Conservation (phyloP, 2,113 vertebrate species). For the Nothoprocta pentlandii region DNA sequence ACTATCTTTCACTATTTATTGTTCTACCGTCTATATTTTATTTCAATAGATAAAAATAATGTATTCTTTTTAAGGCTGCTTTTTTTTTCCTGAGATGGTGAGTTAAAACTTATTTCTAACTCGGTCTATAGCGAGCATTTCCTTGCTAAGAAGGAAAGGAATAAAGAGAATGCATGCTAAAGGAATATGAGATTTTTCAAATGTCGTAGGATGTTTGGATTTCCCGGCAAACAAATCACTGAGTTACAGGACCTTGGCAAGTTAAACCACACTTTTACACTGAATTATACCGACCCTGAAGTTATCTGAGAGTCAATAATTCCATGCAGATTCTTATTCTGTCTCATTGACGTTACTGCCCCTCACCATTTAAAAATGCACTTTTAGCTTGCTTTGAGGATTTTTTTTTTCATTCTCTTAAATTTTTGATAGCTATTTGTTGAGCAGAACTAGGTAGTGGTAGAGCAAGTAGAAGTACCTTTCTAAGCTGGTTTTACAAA, state of each 20-base stretch:
- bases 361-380: neutral
- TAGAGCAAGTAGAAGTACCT: neutral
- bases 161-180: neutral
- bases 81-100: neutral
- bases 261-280: neutral
- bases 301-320: neutral
- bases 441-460: neutral
- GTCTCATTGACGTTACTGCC: rapidly evolving
- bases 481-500: neutral
- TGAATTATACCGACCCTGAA: neutral
- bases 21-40: neutral
- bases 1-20: neutral
- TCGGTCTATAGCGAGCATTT: neutral
- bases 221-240: neutral
- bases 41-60: conserved; percentile 18
- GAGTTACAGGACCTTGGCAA: neutral
- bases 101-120: neutral
- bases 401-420: neutral
- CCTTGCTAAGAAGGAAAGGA: neutral
- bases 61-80: neutral
- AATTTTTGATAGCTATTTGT: neutral
- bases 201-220: neutral
- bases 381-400: neutral
- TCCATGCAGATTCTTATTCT: neutral
- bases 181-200: neutral